These are phyloP conservation scores for Sympetrum striolatum DNA, from an alignment of 2,888 invertebrate genomes.

Conservation along the genomic window DNA sequence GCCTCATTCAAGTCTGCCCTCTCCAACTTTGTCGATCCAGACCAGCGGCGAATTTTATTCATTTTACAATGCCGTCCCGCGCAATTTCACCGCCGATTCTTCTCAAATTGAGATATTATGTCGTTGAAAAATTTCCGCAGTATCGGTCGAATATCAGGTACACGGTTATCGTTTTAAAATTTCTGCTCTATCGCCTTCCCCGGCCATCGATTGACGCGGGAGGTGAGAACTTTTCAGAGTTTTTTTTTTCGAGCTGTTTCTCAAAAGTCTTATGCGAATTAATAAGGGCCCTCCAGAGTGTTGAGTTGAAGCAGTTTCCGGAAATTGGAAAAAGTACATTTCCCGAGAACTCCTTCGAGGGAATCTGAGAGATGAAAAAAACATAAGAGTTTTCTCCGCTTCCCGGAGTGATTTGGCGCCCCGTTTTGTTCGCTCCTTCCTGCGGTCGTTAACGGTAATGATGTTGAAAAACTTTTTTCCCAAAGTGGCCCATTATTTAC, in stretches of 20 bases:
- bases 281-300: neutral
- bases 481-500: too few relatives aligned
- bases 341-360: neutral
- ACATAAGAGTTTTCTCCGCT: neutral
- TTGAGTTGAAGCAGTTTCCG: neutral
- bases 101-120: too few relatives aligned
- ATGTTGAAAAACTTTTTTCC: too few relatives aligned
- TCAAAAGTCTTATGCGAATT: neutral
- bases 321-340: neutral
- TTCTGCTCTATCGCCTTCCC: neutral
- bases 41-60: too few relatives aligned
- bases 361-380: neutral
- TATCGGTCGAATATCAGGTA: neutral
- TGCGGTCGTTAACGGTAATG: neutral
- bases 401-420: neutral
- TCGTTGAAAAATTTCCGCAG: neutral
- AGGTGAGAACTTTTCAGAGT: neutral
- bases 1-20: too few relatives aligned
- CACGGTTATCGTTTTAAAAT: neutral
- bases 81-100: too few relatives aligned
- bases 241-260: neutral
- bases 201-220: neutral
- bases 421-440: neutral
- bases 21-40: too few relatives aligned
- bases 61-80: too few relatives aligned